Percentiles rank a stretch among this genome's conserved stretches.
phyloP scores from a whole-genome alignment of 2,888 invertebrate species.

The Pimpla rufipes region DNA sequence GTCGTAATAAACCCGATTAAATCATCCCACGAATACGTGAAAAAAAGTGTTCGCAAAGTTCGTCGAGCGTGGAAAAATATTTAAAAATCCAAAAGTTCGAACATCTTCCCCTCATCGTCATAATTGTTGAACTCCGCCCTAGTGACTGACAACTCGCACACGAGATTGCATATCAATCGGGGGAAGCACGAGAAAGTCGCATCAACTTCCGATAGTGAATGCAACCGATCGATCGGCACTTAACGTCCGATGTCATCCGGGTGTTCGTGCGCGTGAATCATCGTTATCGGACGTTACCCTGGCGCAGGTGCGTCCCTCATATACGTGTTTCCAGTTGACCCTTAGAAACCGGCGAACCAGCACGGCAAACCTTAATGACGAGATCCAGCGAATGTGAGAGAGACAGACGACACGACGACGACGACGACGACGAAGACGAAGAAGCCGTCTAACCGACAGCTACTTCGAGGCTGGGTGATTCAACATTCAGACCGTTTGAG shows the following conservation, averaged over 20 bases:
- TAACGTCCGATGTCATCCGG: constrained; percentile 42
- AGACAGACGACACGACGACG: constrained; percentile 14
- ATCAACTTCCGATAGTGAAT: constrained; percentile 31
- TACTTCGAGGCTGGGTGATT: constrained; percentile 32
- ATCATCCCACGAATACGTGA: constrained; percentile 1
- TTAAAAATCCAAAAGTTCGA: no score
- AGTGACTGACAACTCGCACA: background rate
- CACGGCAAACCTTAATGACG: constrained; percentile 31
- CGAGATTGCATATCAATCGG: background rate
- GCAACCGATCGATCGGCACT: constrained; percentile 57
- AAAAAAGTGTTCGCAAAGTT: background rate
- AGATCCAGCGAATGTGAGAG: constrained; percentile 14
- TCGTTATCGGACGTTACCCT: constrained; percentile 57
- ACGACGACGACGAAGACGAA: constrained; percentile 8
- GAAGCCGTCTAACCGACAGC: constrained; percentile 52
- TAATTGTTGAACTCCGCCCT: background rate
- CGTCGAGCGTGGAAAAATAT: no score
- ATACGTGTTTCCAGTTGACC: constrained; percentile 33
- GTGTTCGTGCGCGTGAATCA: constrained; percentile 53
- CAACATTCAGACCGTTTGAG: constrained; percentile 42
- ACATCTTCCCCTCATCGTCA: background rate
- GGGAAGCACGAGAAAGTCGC: background rate
- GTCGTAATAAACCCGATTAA: background rate
- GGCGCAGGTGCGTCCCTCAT: constrained; percentile 24
- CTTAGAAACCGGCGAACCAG: constrained; percentile 39